A percentile compares a stretch with the other conserved stretches of the same genome.
These are phyloP conservation scores for Exaiptasia diaphana DNA, from an alignment of 64 coral and sea anemone genomes.

Conservation along the genomic window DNA sequence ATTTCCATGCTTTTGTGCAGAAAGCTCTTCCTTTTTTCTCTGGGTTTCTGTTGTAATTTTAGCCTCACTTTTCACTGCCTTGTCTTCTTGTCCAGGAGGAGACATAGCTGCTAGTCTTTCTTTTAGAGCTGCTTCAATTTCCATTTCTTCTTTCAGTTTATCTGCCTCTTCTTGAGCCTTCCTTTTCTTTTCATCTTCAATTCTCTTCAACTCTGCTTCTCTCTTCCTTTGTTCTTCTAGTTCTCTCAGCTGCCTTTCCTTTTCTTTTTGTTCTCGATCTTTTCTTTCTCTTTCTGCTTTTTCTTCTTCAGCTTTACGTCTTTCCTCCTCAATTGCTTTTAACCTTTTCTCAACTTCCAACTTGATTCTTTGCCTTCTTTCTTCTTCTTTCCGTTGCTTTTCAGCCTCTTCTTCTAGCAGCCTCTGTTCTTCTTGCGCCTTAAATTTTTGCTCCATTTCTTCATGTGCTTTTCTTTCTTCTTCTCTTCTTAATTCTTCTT, in stretches of 20 bases:
- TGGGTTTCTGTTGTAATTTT: no score
- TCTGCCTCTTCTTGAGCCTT: neutral
- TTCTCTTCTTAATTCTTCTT: no score
- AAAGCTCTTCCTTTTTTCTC: no score
- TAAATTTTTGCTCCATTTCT: no score
- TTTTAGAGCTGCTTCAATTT: slow-evolving; percentile 19
- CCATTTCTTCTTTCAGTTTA: slow-evolving; percentile 4
- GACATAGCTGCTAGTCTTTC: neutral
- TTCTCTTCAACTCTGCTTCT: neutral
- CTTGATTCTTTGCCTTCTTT: neutral
- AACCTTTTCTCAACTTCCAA: slow-evolving; percentile 1
- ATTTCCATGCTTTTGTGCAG: no score
- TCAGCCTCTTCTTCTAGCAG: neutral
- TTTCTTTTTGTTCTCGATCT: neutral
- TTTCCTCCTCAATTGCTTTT: slow-evolving; percentile 6
- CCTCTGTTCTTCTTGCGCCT: no score
- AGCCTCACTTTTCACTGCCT: no score
- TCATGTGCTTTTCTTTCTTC: no score
- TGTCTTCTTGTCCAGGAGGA: no score
- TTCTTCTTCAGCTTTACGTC: neutral
- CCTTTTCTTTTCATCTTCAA: slow-evolving; percentile 6
- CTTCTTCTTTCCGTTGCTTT: neutral
- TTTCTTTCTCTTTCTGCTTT: neutral
- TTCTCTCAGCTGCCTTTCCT: neutral
- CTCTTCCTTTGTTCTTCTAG: neutral